These are phyloP conservation scores for Mythimna ferrago DNA, from an alignment of 2,888 invertebrate genomes.

Conservation along the genomic window DNA sequence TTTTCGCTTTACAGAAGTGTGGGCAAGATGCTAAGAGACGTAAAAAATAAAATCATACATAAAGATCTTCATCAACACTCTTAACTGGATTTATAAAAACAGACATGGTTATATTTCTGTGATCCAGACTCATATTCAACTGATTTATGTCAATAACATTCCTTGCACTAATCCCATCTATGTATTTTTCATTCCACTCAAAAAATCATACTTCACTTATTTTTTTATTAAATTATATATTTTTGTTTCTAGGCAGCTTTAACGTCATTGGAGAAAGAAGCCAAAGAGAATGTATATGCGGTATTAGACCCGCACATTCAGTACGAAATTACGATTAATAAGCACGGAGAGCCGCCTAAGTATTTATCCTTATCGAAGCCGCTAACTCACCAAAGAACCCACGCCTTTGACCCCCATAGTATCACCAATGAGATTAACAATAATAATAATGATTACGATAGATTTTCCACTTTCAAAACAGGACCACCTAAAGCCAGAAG, in stretches of 20 bases:
- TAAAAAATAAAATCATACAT: neutral
- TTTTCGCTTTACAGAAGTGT: neutral
- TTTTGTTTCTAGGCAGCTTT: slow-evolving; percentile 83
- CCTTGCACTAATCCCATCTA: slow-evolving; percentile 6
- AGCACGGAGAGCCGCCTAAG: slow-evolving; percentile 89
- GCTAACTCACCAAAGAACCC: slow-evolving; percentile 88
- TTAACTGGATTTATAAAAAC: neutral
- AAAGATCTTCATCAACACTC: neutral
- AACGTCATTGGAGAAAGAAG: slow-evolving; percentile 88
- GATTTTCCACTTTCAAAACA: slow-evolving; percentile 80
- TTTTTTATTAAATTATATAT: slow-evolving; percentile 6
- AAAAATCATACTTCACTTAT: neutral
- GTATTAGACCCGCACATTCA: slow-evolving; percentile 90
- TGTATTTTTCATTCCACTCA: slow-evolving; percentile 20
- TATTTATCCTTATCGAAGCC: slow-evolving; percentile 89
- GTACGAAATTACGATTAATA: slow-evolving; percentile 90
- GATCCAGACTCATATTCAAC: neutral
- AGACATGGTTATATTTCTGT: neutral
- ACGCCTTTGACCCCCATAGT: slow-evolving; percentile 82
- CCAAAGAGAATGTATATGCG: slow-evolving; percentile 91
- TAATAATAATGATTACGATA: slow-evolving; percentile 79
- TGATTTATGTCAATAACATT: slow-evolving; percentile 28
- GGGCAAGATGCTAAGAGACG: neutral
- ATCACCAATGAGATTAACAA: slow-evolving; percentile 82
- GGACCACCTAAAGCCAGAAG: slow-evolving; percentile 77